A percentile compares a stretch with the other conserved stretches of the same genome.
These are phyloP conservation scores for Leuciscus waleckii DNA, from an alignment of 2,797 vertebrate genomes.

Conservation along the genomic window DNA sequence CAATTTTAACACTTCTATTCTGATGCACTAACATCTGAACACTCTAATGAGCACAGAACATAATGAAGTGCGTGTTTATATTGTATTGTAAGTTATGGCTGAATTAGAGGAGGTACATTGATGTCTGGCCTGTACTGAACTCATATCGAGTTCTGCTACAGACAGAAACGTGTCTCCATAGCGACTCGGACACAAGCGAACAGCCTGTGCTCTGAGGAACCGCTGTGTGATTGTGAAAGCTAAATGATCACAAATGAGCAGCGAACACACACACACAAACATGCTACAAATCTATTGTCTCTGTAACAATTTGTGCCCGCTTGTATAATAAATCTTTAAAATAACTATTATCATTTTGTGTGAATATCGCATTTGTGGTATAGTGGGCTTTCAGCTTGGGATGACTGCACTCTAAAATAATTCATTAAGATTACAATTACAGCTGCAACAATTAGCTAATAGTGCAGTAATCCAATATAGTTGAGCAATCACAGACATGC, in stretches of 20 bases:
- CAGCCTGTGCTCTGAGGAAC: constrained; percentile 23
- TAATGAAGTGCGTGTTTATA: background rate
- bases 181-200: constrained; percentile 40
- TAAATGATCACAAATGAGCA: background rate
- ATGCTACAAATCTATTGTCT: constrained; percentile 1
- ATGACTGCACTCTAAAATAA: background rate
- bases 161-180: constrained; percentile 52
- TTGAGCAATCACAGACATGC: background rate
- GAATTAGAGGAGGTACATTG: background rate
- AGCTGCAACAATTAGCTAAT: background rate
- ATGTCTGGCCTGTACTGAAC: constrained; percentile 34
- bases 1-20: background rate
- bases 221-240: background rate
- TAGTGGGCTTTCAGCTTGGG: background rate
- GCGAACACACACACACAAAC: background rate
- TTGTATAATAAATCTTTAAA: too few species aligned
- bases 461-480: background rate
- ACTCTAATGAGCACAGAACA: background rate
- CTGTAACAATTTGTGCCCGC: background rate
- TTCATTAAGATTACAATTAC: background rate
- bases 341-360: background rate
- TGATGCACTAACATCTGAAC: background rate
- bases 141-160: constrained; percentile 29
- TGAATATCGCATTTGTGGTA: background rate
- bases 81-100: background rate